Conservation (phyloP, 53 echinoderm and acorn worm species). For the Hippasteria phrygiana region DNA sequence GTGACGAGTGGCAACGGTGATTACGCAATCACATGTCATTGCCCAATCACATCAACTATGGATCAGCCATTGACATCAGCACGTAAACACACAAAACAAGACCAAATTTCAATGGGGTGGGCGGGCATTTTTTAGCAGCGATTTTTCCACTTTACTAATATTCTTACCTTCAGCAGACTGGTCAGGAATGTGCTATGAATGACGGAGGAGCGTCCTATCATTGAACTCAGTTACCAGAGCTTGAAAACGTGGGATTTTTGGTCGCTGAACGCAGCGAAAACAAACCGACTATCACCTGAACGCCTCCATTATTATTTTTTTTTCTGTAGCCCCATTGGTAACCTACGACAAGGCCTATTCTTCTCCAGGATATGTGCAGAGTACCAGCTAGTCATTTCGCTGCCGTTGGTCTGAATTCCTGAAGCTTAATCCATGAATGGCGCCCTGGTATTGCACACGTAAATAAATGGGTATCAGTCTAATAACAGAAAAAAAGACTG, state of each 20-base stretch:
- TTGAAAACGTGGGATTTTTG: constrained; percentile 32
- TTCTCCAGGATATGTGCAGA: background rate
- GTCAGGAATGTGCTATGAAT: constrained; percentile 47
- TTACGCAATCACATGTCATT: constrained; percentile 62
- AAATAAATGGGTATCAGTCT: constrained; percentile 16
- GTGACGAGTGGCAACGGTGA: background rate
- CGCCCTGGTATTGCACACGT: background rate
- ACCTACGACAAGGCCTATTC: background rate
- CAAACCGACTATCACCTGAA: constrained; percentile 47
- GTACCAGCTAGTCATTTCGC: constrained; percentile 22
- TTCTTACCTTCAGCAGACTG: constrained; percentile 31
- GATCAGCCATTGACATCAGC: background rate
- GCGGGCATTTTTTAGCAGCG: background rate
- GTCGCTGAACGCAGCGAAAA: constrained; percentile 65
- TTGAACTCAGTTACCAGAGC: constrained; percentile 45
- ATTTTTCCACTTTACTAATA: background rate
- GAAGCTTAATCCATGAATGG: background rate
- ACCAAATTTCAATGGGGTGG: constrained; percentile 7
- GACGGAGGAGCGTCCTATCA: constrained; percentile 22
- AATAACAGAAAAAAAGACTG: background rate
- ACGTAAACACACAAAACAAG: background rate
- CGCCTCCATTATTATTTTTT: constrained; percentile 66
- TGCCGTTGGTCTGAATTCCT: constrained; percentile 17
- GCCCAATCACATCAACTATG: constrained; percentile 34
- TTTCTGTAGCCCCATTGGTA: constrained; percentile 1